These are phyloP conservation scores for Eumaeus atala DNA, from an alignment of 1,140 invertebrate genomes.

Conservation along the genomic window DNA sequence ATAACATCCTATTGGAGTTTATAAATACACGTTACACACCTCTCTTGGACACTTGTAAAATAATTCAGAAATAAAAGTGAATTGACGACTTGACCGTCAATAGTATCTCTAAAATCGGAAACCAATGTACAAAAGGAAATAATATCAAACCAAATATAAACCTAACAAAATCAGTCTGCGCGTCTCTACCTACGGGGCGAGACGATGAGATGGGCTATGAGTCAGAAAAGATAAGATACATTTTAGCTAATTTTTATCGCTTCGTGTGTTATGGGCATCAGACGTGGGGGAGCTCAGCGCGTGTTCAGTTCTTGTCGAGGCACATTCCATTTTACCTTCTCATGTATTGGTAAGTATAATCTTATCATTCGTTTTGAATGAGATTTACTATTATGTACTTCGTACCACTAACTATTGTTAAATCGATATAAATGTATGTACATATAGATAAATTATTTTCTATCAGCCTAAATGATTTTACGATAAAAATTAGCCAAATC, in stretches of 20 bases:
- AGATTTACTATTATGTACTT: not conserved
- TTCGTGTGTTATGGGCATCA: not conserved
- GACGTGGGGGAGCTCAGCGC: not conserved
- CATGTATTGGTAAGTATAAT: not conserved
- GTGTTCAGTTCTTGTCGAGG: too few species aligned
- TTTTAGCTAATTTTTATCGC: conserved; percentile 29
- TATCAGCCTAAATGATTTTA: not conserved
- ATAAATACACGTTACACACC: too few species aligned
- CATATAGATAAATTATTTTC: too few species aligned
- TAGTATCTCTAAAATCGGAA: conserved; percentile 23
- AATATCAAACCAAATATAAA: conserved; percentile 29
- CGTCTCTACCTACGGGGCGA: conserved; percentile 29
- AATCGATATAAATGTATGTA: too few species aligned
- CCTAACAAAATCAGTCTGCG: conserved; percentile 17
- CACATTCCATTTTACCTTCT: conserved; percentile 8
- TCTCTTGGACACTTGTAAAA: too few species aligned
- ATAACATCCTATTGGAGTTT: too few species aligned
- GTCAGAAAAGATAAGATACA: conserved; percentile 39
- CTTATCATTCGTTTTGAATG: too few species aligned
- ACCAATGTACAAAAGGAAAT: conserved; percentile 24
- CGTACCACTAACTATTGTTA: too few species aligned
- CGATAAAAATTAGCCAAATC: conserved; percentile 29
- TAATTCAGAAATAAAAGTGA: too few species aligned
- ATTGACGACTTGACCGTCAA: not conserved
- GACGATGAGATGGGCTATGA: conserved; percentile 44